Evolutionary conservation across 37 sponge, comb jelly and placozoan species (phyloP).

Genomic region (Crambe crambe): DNA sequence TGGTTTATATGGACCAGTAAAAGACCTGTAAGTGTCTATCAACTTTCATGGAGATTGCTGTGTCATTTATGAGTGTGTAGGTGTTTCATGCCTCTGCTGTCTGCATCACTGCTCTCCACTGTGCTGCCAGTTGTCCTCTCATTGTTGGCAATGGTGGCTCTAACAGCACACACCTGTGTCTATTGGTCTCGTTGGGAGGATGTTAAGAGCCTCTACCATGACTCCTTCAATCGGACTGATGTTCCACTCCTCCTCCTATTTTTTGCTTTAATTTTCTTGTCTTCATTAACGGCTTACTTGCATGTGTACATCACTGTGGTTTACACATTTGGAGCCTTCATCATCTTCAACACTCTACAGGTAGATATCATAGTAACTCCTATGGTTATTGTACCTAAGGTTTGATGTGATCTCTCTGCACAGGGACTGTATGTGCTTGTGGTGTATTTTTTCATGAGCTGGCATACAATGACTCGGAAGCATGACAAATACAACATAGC

Average conservation of each 20-base stretch:
- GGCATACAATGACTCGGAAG: constrained; percentile 59
- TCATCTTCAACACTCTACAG: constrained; percentile 53
- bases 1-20: constrained; percentile 10
- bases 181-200: constrained; percentile 80
- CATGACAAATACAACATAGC: constrained; percentile 53
- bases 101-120: constrained; percentile 50
- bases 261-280: constrained; percentile 49
- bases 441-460: constrained; percentile 67
- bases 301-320: constrained; percentile 63
- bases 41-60: background rate
- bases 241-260: constrained; percentile 62
- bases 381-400: background rate
- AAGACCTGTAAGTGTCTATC: constrained; percentile 23
- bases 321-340: constrained; percentile 57
- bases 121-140: constrained; percentile 57
- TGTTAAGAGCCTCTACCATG: constrained; percentile 64
- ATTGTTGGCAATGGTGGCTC: constrained; percentile 38
- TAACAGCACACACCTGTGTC: constrained; percentile 70
- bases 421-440: constrained; percentile 65
- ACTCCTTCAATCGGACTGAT: constrained; percentile 74
- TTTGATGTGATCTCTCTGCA: background rate
- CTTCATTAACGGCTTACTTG: constrained; percentile 48
- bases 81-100: constrained; percentile 71
- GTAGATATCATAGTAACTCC: no score
- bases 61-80: constrained; percentile 22